phyloP scores from a whole-genome alignment of 2,797 vertebrate genomes.

The Tapera naevia region DNA sequence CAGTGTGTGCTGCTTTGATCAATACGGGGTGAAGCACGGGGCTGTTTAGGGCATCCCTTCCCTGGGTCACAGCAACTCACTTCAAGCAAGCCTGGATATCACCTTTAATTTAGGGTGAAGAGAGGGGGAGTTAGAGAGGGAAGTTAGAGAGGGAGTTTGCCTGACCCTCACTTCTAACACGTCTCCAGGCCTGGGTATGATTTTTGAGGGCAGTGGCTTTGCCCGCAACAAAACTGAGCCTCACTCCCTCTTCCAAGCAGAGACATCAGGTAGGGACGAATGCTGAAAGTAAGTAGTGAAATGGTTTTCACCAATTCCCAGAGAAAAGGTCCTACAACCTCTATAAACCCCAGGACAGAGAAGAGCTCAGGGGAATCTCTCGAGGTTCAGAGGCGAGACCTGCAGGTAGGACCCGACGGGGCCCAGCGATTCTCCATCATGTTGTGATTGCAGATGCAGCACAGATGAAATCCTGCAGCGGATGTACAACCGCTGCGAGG shows the following conservation, averaged over 20 bases:
- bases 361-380: not conserved
- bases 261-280: not conserved
- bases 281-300: not conserved
- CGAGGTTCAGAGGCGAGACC: not conserved
- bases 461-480: not conserved
- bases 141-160: not conserved
- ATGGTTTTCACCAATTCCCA: not conserved
- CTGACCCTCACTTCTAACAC: not conserved
- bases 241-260: rapidly evolving
- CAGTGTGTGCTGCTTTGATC: rapidly evolving
- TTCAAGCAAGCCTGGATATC: not conserved
- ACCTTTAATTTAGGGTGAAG: not conserved
- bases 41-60: not conserved
- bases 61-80: not conserved
- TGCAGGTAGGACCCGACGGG: rapidly evolving
- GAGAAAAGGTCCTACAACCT: not conserved
- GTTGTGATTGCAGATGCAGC: not conserved
- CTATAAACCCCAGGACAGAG: not conserved
- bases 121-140: too few relatives aligned
- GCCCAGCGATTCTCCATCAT: rapidly evolving
- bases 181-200: rapidly evolving
- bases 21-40: rapidly evolving
- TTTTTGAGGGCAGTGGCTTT: not conserved
- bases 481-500: not conserved
- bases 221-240: not conserved